phyloP scores from a whole-genome alignment of 2,113 vertebrate genomes.

The Uria lomvia region DNA sequence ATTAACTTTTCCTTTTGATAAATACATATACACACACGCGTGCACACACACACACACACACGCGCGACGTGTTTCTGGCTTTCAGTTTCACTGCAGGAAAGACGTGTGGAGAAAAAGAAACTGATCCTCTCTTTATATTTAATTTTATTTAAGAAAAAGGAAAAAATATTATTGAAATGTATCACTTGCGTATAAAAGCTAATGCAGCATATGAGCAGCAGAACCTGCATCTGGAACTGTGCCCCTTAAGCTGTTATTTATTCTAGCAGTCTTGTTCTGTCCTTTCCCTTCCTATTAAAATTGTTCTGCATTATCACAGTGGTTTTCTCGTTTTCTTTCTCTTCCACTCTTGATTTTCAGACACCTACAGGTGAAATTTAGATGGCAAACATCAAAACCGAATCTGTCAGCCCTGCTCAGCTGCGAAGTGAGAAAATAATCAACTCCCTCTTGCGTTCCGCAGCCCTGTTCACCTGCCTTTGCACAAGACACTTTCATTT shows the following conservation, averaged over 20 bases:
- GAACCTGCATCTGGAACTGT: not conserved
- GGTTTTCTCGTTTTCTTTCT: not conserved
- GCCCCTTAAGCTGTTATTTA: not conserved
- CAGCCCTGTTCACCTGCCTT: too few relatives aligned
- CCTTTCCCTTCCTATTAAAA: constrained; percentile 5
- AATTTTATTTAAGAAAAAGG: not conserved
- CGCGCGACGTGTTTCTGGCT: not conserved
- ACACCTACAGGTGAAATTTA: not conserved
- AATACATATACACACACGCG: not conserved
- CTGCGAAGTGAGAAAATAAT: not conserved
- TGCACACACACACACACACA: accelerated
- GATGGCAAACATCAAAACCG: not conserved
- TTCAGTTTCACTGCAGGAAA: not conserved
- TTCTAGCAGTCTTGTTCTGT: not conserved
- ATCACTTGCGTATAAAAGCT: not conserved
- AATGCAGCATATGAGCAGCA: accelerated
- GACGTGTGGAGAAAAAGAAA: not conserved
- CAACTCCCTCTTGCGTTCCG: too few relatives aligned
- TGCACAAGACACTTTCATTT: not conserved
- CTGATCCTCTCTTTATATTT: accelerated
- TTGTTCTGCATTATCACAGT: not conserved
- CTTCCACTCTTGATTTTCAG: not conserved
- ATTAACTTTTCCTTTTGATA: not conserved
- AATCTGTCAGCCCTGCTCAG: not conserved
- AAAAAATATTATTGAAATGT: not conserved